Evolutionary conservation across 2,113 vertebrate species (phyloP).

Genomic region (Mirounga angustirostris): DNA sequence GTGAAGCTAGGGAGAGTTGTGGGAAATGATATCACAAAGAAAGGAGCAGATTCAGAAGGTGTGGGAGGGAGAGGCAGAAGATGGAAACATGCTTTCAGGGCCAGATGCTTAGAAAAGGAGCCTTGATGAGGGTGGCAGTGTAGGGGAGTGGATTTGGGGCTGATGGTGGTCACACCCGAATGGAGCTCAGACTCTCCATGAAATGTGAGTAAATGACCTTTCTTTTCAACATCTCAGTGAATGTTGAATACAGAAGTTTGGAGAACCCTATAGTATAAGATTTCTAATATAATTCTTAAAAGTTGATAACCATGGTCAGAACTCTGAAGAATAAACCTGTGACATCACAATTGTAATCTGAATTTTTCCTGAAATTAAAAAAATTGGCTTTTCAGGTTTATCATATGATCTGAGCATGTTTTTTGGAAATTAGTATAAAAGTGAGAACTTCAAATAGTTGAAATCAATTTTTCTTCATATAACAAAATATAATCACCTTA

Average conservation of each 20-base stretch:
- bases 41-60: background rate
- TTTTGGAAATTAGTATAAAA: conserved; percentile 6
- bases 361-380: background rate
- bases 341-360: background rate
- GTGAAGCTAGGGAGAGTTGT: background rate
- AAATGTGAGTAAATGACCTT: background rate
- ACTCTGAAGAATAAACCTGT: background rate
- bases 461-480: background rate
- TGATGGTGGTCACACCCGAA: no score
- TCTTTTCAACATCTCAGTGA: background rate
- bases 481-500: background rate
- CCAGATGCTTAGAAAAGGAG: background rate
- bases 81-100: background rate
- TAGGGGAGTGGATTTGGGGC: background rate
- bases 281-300: background rate
- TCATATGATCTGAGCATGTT: background rate
- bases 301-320: background rate
- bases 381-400: conserved; percentile 8
- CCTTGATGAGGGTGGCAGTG: background rate
- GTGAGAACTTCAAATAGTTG: background rate
- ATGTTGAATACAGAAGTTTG: background rate
- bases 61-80: background rate
- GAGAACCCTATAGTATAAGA: background rate
- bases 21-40: background rate
- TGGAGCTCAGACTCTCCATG: background rate